Conservation (phyloP, 2,113 vertebrate species). For the Gasterosteus aculeatus region DNA sequence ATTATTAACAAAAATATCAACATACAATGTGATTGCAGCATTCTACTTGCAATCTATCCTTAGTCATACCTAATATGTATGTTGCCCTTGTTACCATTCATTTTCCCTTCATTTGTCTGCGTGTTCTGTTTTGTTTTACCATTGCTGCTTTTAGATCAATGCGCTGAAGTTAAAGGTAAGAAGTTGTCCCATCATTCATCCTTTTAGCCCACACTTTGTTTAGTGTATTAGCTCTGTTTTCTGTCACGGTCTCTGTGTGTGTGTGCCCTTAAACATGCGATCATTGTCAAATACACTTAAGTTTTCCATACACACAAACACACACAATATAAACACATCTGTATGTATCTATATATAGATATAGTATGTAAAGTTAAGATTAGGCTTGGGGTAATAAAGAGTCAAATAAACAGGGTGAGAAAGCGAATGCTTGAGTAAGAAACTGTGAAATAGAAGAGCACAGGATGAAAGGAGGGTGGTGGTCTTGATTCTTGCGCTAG, state of each 20-base stretch:
- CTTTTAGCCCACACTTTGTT: neutral
- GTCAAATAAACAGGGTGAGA: conserved; percentile 26
- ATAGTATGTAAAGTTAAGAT: neutral
- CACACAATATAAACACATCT: neutral
- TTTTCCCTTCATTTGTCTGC: conserved; percentile 54
- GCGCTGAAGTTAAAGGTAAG: conserved; percentile 70
- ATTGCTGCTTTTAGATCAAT: conserved; percentile 74
- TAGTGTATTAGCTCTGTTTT: neutral
- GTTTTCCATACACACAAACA: neutral
- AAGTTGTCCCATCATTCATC: conserved; percentile 25
- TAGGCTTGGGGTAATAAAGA: conserved; percentile 1
- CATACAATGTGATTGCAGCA: neutral
- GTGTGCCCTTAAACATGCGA: neutral
- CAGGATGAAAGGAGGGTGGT: conserved; percentile 26
- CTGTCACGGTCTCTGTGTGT: neutral
- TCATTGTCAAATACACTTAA: neutral
- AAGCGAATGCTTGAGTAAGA: conserved; percentile 27
- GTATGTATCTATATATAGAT: too few relatives aligned
- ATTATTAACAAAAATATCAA: neutral
- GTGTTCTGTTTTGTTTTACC: conserved; percentile 50
- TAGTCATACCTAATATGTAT: neutral
- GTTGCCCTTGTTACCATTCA: conserved; percentile 33
- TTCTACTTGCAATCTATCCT: neutral
- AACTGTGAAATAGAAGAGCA: conserved; percentile 41
- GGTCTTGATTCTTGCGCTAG: conserved; percentile 28